Percentiles rank a stretch among this genome's conserved stretches.
Conservation (phyloP, 2,113 vertebrate genomes). For the Ptilorrhoa leucosticta region DNA sequence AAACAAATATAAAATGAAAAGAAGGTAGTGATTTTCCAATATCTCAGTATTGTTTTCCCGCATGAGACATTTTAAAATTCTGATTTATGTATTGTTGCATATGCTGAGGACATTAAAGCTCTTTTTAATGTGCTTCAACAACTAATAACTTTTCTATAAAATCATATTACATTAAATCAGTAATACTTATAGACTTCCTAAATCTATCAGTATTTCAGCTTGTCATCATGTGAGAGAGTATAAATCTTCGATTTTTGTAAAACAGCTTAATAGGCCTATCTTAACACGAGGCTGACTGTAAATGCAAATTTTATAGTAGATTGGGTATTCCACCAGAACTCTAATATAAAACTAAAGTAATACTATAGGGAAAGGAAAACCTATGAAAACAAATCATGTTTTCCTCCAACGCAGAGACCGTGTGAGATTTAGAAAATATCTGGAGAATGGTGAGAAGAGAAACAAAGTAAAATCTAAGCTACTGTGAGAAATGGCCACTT, state of each 20-base stretch:
- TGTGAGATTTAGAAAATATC: neutral
- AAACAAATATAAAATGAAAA: neutral
- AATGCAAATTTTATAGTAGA: neutral
- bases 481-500: neutral
- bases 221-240: neutral
- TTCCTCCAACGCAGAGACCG: neutral
- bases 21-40: neutral
- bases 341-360: neutral
- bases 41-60: neutral
- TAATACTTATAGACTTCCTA: neutral
- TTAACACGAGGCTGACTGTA: neutral
- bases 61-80: neutral
- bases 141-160: neutral
- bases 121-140: neutral
- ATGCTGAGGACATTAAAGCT: neutral
- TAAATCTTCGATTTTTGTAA: neutral
- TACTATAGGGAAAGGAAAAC: neutral
- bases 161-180: neutral
- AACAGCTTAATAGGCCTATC: neutral
- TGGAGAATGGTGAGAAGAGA: neutral
- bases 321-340: neutral
- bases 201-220: neutral
- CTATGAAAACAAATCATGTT: neutral
- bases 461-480: neutral
- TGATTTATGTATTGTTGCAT: neutral